Evolutionary conservation across 2,113 vertebrate genomes (phyloP).

Genomic region (Cololabis saira): DNA sequence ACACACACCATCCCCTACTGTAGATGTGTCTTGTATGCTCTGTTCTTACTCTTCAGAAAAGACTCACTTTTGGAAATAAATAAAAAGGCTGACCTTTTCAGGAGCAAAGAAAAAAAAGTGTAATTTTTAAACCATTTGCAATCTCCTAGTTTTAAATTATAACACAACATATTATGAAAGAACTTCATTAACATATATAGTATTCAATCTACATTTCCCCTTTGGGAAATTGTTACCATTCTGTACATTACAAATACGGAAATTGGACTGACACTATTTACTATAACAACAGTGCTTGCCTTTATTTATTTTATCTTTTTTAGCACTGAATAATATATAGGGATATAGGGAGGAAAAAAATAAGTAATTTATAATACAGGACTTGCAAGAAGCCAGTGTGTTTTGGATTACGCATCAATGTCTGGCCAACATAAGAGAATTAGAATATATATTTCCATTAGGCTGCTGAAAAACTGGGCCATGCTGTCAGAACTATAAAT

Average conservation of each 20-base stretch:
- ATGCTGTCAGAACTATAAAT: too few relatives aligned
- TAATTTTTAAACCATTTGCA: constrained; percentile 28
- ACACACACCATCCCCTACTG: constrained; percentile 72
- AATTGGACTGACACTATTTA: constrained; percentile 25
- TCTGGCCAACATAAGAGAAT: too few relatives aligned
- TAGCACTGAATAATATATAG: too few relatives aligned
- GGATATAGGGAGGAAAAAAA: too few relatives aligned
- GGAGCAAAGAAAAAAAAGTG: constrained; percentile 23
- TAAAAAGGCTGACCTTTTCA: constrained; percentile 10
- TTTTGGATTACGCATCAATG: too few relatives aligned
- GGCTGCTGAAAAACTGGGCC: too few relatives aligned
- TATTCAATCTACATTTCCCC: constrained; percentile 35
- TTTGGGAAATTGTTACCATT: constrained; percentile 36
- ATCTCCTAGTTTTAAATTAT: constrained; percentile 23
- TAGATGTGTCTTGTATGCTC: constrained; percentile 59
- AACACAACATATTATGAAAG: constrained; percentile 38
- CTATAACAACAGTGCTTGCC: too few relatives aligned
- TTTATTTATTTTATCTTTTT: too few relatives aligned
- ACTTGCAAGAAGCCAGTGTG: too few relatives aligned
- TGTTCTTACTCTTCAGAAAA: not conserved
- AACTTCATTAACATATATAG: constrained; percentile 46
- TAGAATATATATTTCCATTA: too few relatives aligned
- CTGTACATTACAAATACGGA: constrained; percentile 66
- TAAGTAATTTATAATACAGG: too few relatives aligned
- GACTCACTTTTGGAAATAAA: not conserved